These are phyloP conservation scores for Chymomyza fuscimana DNA, from an alignment of 2,888 invertebrate species.

Conservation along the genomic window DNA sequence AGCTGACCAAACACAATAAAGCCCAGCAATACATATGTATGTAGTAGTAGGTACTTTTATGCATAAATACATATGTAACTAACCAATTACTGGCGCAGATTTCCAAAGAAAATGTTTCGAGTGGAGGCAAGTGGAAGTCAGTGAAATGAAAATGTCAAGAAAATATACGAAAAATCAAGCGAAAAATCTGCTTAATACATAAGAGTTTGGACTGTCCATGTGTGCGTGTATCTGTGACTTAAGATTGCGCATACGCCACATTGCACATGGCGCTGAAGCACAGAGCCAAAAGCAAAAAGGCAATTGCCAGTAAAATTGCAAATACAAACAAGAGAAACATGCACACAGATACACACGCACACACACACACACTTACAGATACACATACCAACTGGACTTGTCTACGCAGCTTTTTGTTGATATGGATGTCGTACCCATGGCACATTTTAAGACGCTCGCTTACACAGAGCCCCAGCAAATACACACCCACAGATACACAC, in stretches of 20 bases:
- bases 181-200: conserved; percentile 28
- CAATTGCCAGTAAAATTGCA: conserved; percentile 60
- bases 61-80: conserved; percentile 40
- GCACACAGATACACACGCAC: not conserved
- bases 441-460: conserved; percentile 34
- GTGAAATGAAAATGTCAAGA: conserved; percentile 54
- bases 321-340: conserved; percentile 12
- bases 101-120: conserved; percentile 19
- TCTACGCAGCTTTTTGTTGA: too few relatives aligned
- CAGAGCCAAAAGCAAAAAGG: conserved; percentile 23
- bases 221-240: conserved; percentile 6
- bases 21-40: not conserved
- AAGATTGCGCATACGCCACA: conserved; percentile 65
- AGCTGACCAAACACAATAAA: conserved; percentile 17
- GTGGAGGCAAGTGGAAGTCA: conserved; percentile 16
- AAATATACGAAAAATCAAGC: conserved; percentile 37
- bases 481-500: not conserved
- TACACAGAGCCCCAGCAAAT: not conserved
- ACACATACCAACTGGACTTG: conserved; percentile 1
- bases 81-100: conserved; percentile 41
- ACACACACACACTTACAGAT: conserved; percentile 16
- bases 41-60: not conserved
- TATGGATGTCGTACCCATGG: conserved; percentile 29
- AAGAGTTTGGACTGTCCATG: not conserved
- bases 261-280: conserved; percentile 46